Evolutionary conservation across 2,888 invertebrate species (phyloP).

Genomic region (Bombylius discolor): DNA sequence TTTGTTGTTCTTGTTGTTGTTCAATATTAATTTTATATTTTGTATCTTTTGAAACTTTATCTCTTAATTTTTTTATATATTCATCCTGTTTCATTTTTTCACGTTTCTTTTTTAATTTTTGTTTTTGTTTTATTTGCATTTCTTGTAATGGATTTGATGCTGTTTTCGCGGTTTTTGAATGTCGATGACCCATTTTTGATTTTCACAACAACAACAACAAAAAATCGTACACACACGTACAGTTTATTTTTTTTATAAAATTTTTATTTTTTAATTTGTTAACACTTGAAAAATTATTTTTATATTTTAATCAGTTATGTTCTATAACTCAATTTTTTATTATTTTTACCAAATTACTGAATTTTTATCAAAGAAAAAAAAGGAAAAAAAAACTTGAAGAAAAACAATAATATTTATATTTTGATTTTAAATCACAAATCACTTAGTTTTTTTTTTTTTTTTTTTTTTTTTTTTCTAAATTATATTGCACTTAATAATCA

Average conservation of each 20-base stretch:
- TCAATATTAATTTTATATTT: not conserved
- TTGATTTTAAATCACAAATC: too few relatives aligned
- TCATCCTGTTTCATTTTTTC: constrained; percentile 15
- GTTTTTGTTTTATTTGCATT: constrained; percentile 19
- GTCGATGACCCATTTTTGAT: constrained; percentile 27
- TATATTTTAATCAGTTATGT: too few relatives aligned
- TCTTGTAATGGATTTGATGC: constrained; percentile 28
- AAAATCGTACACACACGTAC: too few relatives aligned
- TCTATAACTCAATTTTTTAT: too few relatives aligned
- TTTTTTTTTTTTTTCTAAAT: too few relatives aligned
- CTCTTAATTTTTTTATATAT: not conserved
- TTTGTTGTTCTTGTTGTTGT: constrained; percentile 9
- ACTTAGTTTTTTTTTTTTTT: too few relatives aligned
- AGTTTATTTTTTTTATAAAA: not conserved
- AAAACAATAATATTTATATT: too few relatives aligned
- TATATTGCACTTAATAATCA: too few relatives aligned
- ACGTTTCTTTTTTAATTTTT: constrained; percentile 18
- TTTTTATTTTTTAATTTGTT: not conserved
- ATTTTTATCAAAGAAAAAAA: too few relatives aligned
- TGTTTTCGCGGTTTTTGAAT: constrained; percentile 22
- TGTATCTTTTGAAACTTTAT: not conserved
- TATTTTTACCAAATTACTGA: too few relatives aligned
- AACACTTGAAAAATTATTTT: too few relatives aligned
- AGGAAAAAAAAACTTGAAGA: too few relatives aligned
- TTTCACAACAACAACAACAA: not conserved